Conservation (phyloP, 64 coral and sea anemone species). For the Porites australiensis region DNA sequence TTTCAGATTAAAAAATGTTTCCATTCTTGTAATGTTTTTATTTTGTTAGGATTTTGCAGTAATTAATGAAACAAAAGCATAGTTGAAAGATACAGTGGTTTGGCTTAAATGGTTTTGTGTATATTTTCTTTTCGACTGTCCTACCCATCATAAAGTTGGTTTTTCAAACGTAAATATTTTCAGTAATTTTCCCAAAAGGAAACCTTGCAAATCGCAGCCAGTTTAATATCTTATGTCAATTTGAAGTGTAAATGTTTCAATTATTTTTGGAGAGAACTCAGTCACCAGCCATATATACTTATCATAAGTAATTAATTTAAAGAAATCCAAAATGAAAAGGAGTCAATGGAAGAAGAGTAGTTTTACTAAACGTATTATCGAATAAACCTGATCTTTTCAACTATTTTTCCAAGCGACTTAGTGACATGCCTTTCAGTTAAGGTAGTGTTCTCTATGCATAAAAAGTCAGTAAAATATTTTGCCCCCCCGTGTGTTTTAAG, state of each 20-base stretch:
- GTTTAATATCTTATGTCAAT: constrained; percentile 51
- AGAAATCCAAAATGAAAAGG: no score
- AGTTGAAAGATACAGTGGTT: neutral
- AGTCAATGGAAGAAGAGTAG: no score
- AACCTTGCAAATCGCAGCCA: constrained; percentile 1
- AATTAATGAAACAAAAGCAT: constrained; percentile 8
- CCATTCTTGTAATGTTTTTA: neutral
- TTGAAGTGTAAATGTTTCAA: constrained; percentile 38
- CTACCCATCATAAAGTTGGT: neutral
- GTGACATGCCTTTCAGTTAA: no score
- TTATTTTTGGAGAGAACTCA: constrained; percentile 29
- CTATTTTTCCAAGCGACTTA: no score
- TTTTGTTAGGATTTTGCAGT: constrained; percentile 24
- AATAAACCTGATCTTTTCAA: no score
- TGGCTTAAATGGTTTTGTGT: neutral
- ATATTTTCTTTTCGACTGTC: neutral
- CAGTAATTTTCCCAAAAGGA: neutral
- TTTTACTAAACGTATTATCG: no score
- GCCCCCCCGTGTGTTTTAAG: neutral
- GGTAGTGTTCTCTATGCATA: no score
- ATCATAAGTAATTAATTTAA: no score
- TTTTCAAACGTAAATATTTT: constrained; percentile 28
- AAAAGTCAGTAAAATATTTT: no score
- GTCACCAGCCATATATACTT: neutral
- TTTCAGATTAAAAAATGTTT: constrained; percentile 4